Base-by-base conservation (phyloP, 2,888 invertebrate species). In the Ditylenchus weischeri region DNA sequence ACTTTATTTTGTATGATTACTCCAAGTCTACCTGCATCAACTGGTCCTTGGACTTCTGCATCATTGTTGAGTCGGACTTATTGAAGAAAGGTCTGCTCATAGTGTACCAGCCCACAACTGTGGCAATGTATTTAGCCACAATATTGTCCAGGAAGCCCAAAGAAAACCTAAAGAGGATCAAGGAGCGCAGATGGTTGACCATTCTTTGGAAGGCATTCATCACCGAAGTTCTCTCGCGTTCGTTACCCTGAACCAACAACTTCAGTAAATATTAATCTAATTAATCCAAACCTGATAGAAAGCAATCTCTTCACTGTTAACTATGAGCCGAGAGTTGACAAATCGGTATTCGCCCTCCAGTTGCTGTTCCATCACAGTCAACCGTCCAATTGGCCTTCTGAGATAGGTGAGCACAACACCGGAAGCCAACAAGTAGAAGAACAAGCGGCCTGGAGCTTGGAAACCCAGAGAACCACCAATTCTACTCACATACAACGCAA, bases 321-420 rank as follows among this genome's bases (percentile, higher is more conserved):
- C 93, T 70, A 98, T 96, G 43, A 98, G 87, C 62, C 96, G 87
- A 2, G 95, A 92, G 84, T 98, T 93, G 47, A 95, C 93, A 83
- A 92, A 95, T 83, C 96, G 88, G 85, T 92, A 95, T 87, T 98
- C 95, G 64, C 96, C 98, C 86, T 98, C 98, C n/a, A 95, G 86
- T 84, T 91, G 91, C 84, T 96, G 96, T 84, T 98, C 96, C 70
- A 89, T 89, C 0, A 93, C 91, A 0, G 96, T 96, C 86, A 96
- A 87, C 60, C 88, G 87, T 0, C 91, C 92, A 71, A 80, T 79
- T 29, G 80, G 80, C 50, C 79, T 66, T 49, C 80, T 69, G 51
- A 80, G 62, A 65, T 79, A 77, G n/a, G 95, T 94, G 65, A 96
- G 85, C 70, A 93, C 85, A 4, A 90, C 85, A 65, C 96, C 96